Base-by-base conservation (phyloP, 2,888 invertebrate genomes). In the Cantharis nigra region DNA sequence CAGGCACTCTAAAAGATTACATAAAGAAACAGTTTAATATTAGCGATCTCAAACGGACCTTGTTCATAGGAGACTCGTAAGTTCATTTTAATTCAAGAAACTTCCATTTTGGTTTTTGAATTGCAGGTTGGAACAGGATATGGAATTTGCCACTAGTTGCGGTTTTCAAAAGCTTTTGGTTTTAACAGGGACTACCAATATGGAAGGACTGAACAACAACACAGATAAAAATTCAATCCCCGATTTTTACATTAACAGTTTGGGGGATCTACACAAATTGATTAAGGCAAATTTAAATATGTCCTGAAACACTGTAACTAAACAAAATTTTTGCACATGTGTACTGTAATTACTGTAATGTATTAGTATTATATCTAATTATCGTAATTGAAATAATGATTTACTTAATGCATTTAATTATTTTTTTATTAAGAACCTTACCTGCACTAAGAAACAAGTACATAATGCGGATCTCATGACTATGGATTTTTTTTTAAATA, bases 61-160 rank as follows among this genome's bases (percentile, higher is more conserved):
- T 97, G 16, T 96, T 97, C 90, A 92, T 97, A 83, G 97, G 97
- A 63, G 97, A 97, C 86, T 93, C 94, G 92, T 94, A 86, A 90
- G 90, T 89, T 79, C 49, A 63, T 67, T 69, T 20, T 16, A 30
- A 30, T 18, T 65, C 67, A 69, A 28, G 3, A 3, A 3, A 67
- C 4, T 0, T 16, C 62, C 62, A 63, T 30, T 26, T 49, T 20
- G 69, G 69, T 72, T 69, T 5, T 74, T 72, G 63, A 72, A 67
- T 89, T 90, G 30, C 89, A 94, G 94, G 87, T 90, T 94, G 64
- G 92, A 93, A 79, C 95, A 96, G 83, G 97, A 97, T 86, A 92
- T 97, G 30, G 90, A 91, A 0, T 91, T 96, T 82, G 97, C 95
- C 0, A 92, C 91, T 72, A 89, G 90, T 9, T 92, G 91, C 80